These are phyloP conservation scores for Eclectus roratus DNA, from an alignment of 2,113 vertebrate genomes.

Conservation along the genomic window DNA sequence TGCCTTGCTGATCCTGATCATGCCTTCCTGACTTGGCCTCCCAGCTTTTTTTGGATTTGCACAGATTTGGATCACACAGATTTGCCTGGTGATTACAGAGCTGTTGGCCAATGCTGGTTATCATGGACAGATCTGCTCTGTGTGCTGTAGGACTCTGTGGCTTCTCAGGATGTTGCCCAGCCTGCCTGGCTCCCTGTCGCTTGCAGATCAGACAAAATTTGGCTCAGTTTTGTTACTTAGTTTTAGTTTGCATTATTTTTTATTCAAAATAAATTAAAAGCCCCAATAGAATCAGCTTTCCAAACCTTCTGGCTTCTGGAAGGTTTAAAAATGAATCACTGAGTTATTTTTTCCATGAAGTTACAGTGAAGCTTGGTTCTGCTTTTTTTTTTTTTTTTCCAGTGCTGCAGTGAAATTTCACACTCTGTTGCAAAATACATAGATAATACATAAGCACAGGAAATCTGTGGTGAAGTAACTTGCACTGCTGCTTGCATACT, in stretches of 20 bases:
- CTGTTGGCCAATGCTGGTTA: background rate
- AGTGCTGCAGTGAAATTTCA: background rate
- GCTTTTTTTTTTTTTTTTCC: constrained; percentile 1
- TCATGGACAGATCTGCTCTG: background rate
- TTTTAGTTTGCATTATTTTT: background rate
- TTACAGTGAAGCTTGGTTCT: background rate
- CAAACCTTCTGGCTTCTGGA: background rate
- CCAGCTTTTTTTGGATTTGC: no score
- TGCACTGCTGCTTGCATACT: background rate
- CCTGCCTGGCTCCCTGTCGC: background rate
- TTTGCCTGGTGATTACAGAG: background rate
- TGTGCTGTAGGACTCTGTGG: rapidly evolving
- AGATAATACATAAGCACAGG: background rate
- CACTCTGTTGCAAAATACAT: background rate
- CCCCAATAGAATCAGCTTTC: background rate
- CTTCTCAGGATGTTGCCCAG: rapidly evolving
- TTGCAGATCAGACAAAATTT: background rate
- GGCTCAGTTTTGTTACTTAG: background rate
- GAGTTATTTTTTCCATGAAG: background rate
- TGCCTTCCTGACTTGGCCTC: background rate
- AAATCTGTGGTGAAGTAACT: background rate
- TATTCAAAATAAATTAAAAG: background rate
- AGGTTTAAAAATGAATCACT: background rate
- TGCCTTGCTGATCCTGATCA: background rate
- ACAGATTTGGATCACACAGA: no score